Conservation (phyloP, 2,888 invertebrate species). For the Acleris laterana region DNA sequence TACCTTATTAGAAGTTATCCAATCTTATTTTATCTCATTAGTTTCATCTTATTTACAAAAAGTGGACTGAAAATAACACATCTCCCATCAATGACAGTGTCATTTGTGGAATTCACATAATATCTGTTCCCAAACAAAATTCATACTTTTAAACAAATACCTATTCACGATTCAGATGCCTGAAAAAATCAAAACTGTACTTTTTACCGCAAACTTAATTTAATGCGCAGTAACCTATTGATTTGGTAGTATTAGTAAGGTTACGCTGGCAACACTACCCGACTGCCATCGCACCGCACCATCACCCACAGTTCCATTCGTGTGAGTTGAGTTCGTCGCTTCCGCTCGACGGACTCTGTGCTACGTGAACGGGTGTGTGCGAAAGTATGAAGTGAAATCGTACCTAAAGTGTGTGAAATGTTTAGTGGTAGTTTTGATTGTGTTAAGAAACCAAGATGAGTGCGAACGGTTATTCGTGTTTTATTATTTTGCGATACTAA, state of each 20-base stretch:
- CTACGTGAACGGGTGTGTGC: conserved; percentile 82
- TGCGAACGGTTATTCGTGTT: conserved; percentile 76
- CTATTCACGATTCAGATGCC: too few species aligned
- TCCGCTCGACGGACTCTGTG: conserved; percentile 73
- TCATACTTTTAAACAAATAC: too few species aligned
- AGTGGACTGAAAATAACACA: too few species aligned
- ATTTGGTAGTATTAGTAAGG: conserved; percentile 38
- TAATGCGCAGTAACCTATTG: too few species aligned
- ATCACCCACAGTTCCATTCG: conserved; percentile 60
- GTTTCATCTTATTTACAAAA: too few species aligned
- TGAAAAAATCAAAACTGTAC: too few species aligned
- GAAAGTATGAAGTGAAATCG: conserved; percentile 84
- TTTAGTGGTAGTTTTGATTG: conserved; percentile 81
- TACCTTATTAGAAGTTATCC: too few species aligned
- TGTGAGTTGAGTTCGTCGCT: conserved; percentile 76
- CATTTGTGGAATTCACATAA: too few species aligned
- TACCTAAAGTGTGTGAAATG: conserved; percentile 82
- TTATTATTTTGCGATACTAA: conserved; percentile 51
- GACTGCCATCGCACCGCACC: conserved; percentile 47
- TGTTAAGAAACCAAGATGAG: conserved; percentile 79
- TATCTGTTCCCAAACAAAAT: too few species aligned
- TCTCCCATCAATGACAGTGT: too few species aligned
- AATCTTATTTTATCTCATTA: too few species aligned
- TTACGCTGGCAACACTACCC: conserved; percentile 53
- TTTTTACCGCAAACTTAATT: too few species aligned